Evolutionary conservation across 2,888 invertebrate genomes (phyloP).

Genomic region (Julus scanicus): DNA sequence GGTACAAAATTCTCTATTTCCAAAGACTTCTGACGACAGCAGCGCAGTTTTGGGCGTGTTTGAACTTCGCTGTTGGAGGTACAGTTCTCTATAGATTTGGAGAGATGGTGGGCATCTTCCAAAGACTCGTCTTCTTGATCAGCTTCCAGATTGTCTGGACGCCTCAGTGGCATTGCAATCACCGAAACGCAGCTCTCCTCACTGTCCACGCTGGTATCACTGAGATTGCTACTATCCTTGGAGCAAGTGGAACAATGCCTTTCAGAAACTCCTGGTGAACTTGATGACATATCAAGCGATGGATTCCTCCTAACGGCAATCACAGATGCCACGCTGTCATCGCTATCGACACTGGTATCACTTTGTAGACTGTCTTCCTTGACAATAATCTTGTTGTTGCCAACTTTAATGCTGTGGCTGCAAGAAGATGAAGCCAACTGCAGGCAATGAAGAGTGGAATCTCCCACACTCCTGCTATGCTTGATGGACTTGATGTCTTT

Average conservation of each 20-base stretch:
- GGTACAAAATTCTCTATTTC: conserved; percentile 12
- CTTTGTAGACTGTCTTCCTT: conserved; percentile 82
- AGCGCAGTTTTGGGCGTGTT: neutral
- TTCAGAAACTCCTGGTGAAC: conserved; percentile 32
- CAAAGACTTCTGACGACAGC: conserved; percentile 32
- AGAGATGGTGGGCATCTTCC: neutral
- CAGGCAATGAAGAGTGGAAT: conserved; percentile 1
- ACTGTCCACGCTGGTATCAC: conserved; percentile 92
- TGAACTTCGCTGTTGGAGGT: neutral
- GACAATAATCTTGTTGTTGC: conserved; percentile 56
- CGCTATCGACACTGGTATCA: conserved; percentile 92
- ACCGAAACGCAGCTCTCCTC: conserved; percentile 94
- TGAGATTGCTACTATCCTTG: conserved; percentile 78
- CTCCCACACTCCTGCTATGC: conserved; percentile 51
- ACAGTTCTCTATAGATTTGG: neutral
- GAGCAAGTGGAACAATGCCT: conserved; percentile 70
- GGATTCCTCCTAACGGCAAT: conserved; percentile 78
- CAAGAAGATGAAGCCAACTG: neutral
- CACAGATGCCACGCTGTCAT: conserved; percentile 92
- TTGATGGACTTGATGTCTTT: neutral
- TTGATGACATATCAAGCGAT: conserved; percentile 57
- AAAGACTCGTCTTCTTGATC: neutral
- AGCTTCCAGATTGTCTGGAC: neutral
- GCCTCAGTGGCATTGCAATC: conserved; percentile 78
- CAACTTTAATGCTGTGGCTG: neutral